These are phyloP conservation scores for Drosophila santomea DNA, from an alignment of 1,140 invertebrate species.

Conservation along the genomic window DNA sequence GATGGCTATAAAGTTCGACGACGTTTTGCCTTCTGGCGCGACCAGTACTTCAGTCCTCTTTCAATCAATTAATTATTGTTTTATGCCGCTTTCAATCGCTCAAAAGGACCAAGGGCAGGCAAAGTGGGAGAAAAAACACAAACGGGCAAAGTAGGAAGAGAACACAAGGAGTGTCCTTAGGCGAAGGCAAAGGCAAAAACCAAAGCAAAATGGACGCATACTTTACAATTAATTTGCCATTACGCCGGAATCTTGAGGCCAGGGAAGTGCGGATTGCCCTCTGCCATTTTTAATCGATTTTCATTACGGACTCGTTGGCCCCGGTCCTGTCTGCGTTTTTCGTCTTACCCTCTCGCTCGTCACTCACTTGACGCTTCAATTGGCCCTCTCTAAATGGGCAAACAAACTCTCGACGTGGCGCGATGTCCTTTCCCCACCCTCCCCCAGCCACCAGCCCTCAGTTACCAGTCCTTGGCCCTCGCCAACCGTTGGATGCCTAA, in stretches of 20 bases:
- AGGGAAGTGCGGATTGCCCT: slow-evolving; percentile 17
- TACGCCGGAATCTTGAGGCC: slow-evolving; percentile 32
- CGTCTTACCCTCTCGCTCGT: slow-evolving; percentile 38
- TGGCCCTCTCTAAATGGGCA: slow-evolving; percentile 71
- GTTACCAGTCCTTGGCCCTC: background rate
- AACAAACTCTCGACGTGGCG: slow-evolving; percentile 58
- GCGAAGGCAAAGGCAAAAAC: slow-evolving; percentile 62
- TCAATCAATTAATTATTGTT: slow-evolving; percentile 83
- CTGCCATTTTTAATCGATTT: slow-evolving; percentile 77
- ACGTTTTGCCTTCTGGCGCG: slow-evolving; percentile 48
- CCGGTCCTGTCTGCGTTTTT: slow-evolving; percentile 10
- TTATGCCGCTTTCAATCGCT: slow-evolving; percentile 76
- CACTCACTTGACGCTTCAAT: slow-evolving; percentile 80
- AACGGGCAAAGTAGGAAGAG: slow-evolving; percentile 51
- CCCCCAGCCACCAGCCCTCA: background rate
- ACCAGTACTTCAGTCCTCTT: slow-evolving; percentile 66
- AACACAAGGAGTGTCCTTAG: slow-evolving; percentile 27
- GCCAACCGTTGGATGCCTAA: slow-evolving; percentile 57
- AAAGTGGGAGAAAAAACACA: background rate
- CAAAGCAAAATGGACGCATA: slow-evolving; percentile 78
- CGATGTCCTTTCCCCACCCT: slow-evolving; percentile 11
- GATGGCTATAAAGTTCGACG: slow-evolving; percentile 19
- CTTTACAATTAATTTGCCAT: slow-evolving; percentile 82
- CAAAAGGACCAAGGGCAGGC: slow-evolving; percentile 39
- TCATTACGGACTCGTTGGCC: slow-evolving; percentile 67